Evolutionary conservation across 1,140 invertebrate genomes (phyloP).

Genomic region (Apis florea): DNA sequence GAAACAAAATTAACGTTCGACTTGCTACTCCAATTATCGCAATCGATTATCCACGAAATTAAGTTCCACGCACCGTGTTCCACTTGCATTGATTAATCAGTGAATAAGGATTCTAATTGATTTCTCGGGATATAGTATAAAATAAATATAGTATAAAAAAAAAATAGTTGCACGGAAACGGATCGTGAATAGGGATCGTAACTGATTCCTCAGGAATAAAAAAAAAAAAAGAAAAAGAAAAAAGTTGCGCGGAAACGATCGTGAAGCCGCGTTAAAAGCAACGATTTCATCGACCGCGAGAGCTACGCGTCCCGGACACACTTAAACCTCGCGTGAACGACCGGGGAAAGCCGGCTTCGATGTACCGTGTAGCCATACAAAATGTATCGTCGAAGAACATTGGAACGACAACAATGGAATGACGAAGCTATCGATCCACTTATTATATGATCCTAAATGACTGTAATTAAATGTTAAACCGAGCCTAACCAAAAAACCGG

Average conservation of each 20-base stretch:
- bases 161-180: too few relatives aligned
- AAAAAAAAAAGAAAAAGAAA: background rate
- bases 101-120: too few relatives aligned
- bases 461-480: background rate
- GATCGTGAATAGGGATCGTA: too few relatives aligned
- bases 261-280: conserved; percentile 34
- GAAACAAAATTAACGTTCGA: too few relatives aligned
- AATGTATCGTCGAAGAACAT: background rate
- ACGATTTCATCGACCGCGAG: conserved; percentile 50
- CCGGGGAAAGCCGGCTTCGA: background rate
- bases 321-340: conserved; percentile 43
- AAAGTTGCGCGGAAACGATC: background rate
- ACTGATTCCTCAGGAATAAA: background rate
- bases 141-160: too few relatives aligned
- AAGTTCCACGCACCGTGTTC: too few relatives aligned
- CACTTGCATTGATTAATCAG: background rate
- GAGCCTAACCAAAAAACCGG: too few relatives aligned
- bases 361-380: background rate
- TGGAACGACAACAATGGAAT: too few relatives aligned
- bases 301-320: background rate
- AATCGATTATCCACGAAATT: background rate
- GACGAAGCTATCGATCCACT: background rate
- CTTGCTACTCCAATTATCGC: too few relatives aligned
- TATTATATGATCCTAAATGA: background rate
- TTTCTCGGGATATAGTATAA: too few relatives aligned